phyloP scores from a whole-genome alignment of 2,888 invertebrate species.

The Drosophila buzzatii region DNA sequence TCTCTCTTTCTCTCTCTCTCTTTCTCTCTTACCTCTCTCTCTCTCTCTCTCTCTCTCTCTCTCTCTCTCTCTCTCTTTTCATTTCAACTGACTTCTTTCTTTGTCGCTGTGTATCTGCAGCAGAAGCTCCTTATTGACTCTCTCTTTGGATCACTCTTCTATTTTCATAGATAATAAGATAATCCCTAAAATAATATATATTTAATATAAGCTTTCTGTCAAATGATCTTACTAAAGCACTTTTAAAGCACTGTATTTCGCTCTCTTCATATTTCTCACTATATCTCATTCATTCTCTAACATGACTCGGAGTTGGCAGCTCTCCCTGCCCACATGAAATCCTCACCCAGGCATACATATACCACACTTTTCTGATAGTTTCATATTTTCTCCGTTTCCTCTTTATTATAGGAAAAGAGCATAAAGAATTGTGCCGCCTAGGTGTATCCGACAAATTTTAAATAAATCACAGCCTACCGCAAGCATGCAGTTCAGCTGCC shows the following conservation, averaged over 20 bases:
- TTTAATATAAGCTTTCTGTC: too few relatives aligned
- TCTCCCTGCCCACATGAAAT: neutral
- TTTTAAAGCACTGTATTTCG: too few relatives aligned
- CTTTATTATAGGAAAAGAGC: neutral
- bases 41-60: too few relatives aligned
- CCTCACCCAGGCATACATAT: neutral
- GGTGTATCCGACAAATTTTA: constrained; percentile 29
- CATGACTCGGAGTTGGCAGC: neutral
- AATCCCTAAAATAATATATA: too few relatives aligned
- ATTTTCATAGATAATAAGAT: too few relatives aligned
- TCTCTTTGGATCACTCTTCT: too few relatives aligned
- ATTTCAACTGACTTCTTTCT: too few relatives aligned
- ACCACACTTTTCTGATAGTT: constrained; percentile 8
- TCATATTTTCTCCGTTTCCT: neutral
- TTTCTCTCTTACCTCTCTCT: too few relatives aligned
- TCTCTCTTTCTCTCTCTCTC: neutral
- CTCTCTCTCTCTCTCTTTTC: too few relatives aligned
- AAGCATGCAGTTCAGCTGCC: constrained; percentile 11
- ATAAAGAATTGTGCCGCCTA: constrained; percentile 9
- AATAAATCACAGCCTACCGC: constrained; percentile 34
- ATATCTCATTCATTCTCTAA: neutral
- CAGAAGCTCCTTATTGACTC: too few relatives aligned
- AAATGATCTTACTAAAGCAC: too few relatives aligned
- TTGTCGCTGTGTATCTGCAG: too few relatives aligned
- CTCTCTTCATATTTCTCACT: neutral